A percentile compares a stretch with the other conserved stretches of the same genome.
These are phyloP conservation scores for Sinosuthora webbiana DNA, from an alignment of 2,113 vertebrate genomes.

Conservation along the genomic window DNA sequence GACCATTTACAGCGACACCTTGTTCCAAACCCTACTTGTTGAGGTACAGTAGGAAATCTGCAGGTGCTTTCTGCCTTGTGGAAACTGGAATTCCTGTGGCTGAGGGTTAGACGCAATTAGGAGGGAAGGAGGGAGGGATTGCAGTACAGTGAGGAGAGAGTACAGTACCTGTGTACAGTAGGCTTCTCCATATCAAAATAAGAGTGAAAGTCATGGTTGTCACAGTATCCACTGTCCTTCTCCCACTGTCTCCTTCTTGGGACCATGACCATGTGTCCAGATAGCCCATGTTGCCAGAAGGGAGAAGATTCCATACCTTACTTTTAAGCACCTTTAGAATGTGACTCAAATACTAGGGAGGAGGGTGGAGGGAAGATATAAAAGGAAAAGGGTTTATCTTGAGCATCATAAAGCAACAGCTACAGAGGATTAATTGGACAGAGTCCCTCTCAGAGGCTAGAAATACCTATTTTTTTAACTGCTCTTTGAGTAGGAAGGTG, in stretches of 20 bases:
- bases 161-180: neutral
- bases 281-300: neutral
- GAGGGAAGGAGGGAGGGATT: neutral
- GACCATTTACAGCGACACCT: slow-evolving; percentile 44
- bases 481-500: neutral
- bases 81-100: neutral
- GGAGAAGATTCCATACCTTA: neutral
- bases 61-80: neutral
- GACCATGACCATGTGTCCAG: fast-evolving
- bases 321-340: neutral
- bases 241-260: neutral
- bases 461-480: neutral
- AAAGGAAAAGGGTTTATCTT: neutral
- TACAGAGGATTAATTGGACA: neutral
- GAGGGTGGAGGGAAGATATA: neutral
- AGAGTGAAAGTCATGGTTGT: neutral
- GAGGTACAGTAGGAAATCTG: slow-evolving; percentile 47
- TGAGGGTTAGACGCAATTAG: neutral
- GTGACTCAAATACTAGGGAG: neutral
- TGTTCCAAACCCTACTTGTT: slow-evolving; percentile 52
- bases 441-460: neutral
- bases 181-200: neutral
- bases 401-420: neutral
- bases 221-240: neutral
- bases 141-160: neutral